phyloP scores from a whole-genome alignment of 2,888 invertebrate genomes.

The Hemistola chrysoprasaria region DNA sequence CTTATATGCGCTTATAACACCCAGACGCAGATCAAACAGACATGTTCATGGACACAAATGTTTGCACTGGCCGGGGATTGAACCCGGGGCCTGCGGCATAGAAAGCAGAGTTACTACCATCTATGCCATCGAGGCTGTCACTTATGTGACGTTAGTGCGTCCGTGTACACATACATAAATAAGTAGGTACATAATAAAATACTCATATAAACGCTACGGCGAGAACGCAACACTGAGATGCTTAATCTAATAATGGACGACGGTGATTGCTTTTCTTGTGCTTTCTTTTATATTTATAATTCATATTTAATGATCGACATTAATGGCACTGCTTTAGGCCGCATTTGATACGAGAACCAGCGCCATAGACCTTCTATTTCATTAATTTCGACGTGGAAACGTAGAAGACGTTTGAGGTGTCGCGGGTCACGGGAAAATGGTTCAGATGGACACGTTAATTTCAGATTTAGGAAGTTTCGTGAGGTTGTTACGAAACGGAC shows the following conservation, averaged over 20 bases:
- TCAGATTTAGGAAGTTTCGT: slow-evolving; percentile 77
- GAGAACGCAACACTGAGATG: slow-evolving; percentile 56
- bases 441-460: slow-evolving; percentile 72
- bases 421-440: slow-evolving; percentile 36
- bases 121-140: no score
- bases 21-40: no score
- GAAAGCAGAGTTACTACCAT: no score
- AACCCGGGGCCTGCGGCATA: no score
- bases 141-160: slow-evolving; percentile 2
- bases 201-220: slow-evolving; percentile 29
- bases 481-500: slow-evolving; percentile 66
- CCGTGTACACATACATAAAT: neutral
- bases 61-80: no score
- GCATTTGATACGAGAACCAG: slow-evolving; percentile 46
- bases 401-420: slow-evolving; percentile 25
- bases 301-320: slow-evolving; percentile 81
- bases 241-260: slow-evolving; percentile 75
- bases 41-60: no score
- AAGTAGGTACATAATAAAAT: no score
- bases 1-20: no score
- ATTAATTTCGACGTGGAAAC: slow-evolving; percentile 24
- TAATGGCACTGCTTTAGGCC: slow-evolving; percentile 74
- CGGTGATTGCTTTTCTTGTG: slow-evolving; percentile 74
- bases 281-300: slow-evolving; percentile 80
- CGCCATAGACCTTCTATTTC: slow-evolving; percentile 45